phyloP scores from a whole-genome alignment of 2,113 vertebrate species.

The Xiphorhynchus elegans region DNA sequence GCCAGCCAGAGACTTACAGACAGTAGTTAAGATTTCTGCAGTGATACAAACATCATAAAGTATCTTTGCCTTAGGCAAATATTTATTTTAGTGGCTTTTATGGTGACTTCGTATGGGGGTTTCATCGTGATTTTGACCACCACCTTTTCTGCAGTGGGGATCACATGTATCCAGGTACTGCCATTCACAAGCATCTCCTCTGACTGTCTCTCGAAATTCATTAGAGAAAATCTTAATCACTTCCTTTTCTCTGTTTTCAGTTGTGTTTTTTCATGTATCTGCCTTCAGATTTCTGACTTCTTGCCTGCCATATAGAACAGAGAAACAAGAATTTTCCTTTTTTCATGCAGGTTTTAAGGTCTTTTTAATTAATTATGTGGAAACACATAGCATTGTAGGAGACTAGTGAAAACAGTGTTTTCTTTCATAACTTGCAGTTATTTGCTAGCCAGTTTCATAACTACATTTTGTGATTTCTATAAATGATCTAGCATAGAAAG shows the following conservation, averaged over 20 bases:
- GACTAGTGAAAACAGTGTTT: constrained; percentile 17
- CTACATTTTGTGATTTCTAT: background rate
- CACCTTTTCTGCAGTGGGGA: background rate
- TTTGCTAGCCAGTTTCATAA: background rate
- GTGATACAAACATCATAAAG: background rate
- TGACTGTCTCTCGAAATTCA: background rate
- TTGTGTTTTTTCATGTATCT: background rate
- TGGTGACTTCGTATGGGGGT: background rate
- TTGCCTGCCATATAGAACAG: background rate
- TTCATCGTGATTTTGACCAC: background rate
- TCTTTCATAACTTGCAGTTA: background rate
- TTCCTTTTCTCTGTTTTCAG: background rate
- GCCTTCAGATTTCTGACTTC: background rate
- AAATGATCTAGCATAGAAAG: background rate
- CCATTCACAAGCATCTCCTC: background rate
- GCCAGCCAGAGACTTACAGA: background rate
- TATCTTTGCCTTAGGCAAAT: background rate
- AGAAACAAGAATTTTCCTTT: background rate
- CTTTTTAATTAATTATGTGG: background rate
- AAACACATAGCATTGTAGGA: background rate
- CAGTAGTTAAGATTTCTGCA: background rate
- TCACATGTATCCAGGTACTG: background rate
- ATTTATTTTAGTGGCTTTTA: background rate
- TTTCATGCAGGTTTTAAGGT: background rate
- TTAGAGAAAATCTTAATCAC: background rate